Evolutionary conservation across 2,113 vertebrate species (phyloP).

Genomic region (Tiliqua scincoides): DNA sequence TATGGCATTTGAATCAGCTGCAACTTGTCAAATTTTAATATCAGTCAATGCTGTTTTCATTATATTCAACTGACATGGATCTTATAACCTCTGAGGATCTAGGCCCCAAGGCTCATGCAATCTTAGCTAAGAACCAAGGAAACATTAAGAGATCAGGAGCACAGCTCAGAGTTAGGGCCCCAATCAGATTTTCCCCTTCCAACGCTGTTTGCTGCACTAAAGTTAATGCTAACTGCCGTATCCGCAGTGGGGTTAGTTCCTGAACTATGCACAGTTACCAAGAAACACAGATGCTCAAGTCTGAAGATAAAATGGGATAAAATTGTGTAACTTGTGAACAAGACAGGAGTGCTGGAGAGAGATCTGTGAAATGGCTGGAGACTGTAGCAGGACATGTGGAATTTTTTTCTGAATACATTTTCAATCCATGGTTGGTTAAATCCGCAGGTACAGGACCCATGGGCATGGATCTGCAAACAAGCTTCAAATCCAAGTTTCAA

Average conservation of each 20-base stretch:
- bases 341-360: too few species aligned
- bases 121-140: neutral
- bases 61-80: neutral
- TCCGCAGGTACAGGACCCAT: too few species aligned
- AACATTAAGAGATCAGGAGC: neutral
- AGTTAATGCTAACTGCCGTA: neutral
- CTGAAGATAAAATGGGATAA: too few species aligned
- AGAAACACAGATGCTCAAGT: too few species aligned
- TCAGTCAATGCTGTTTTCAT: neutral
- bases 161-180: neutral
- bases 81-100: neutral
- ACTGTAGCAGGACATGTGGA: too few species aligned
- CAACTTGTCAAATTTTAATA: neutral
- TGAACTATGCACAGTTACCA: too few species aligned
- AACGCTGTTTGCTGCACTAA: neutral
- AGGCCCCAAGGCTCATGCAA: neutral
- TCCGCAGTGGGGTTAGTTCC: too few species aligned
- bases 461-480: too few species aligned
- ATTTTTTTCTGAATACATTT: too few species aligned
- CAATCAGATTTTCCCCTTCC: neutral
- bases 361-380: too few species aligned
- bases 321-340: too few species aligned
- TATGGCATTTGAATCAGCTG: neutral
- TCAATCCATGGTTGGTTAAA: too few species aligned
- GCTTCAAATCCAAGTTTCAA: neutral